phyloP scores from a whole-genome alignment of 2,113 vertebrate genomes.

The Lophius piscatorius region DNA sequence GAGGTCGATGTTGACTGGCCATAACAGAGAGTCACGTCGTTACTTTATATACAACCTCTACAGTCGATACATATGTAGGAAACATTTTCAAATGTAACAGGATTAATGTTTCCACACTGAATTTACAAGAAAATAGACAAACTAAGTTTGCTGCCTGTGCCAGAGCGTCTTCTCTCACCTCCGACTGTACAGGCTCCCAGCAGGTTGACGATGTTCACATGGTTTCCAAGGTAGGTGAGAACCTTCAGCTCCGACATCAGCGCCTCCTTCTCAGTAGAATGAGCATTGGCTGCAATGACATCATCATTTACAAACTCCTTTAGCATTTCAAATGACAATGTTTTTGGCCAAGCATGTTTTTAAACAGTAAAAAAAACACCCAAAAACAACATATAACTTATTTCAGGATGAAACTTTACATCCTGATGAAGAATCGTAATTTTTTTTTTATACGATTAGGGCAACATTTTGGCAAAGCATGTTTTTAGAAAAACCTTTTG shows the following conservation, averaged over 20 bases:
- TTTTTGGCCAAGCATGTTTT: no score
- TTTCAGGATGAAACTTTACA: no score
- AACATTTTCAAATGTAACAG: background rate
- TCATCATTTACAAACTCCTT: slow-evolving; percentile 25
- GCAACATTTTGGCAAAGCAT: no score
- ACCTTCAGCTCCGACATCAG: slow-evolving; percentile 98
- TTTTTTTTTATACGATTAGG: no score
- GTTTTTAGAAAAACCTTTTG: no score
- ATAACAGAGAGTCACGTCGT: slow-evolving; percentile 1
- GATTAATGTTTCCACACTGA: no score
- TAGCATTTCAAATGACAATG: no score
- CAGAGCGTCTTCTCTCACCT: slow-evolving; percentile 77
- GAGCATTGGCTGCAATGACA: slow-evolving; percentile 87
- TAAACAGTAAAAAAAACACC: no score
- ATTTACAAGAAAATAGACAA: no score
- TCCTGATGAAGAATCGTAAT: no score
- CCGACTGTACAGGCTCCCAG: slow-evolving; percentile 93
- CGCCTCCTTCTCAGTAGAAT: slow-evolving; percentile 92
- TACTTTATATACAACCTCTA: slow-evolving; percentile 3
- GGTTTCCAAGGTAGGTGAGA: slow-evolving; percentile 94
- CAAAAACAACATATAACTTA: no score
- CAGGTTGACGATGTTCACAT: slow-evolving; percentile 95
- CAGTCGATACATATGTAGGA: slow-evolving; percentile 13
- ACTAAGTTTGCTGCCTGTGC: background rate
- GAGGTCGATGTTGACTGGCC: slow-evolving; percentile 20